phyloP scores from a whole-genome alignment of 2,797 vertebrate genomes.

The Myripristis jacobus region DNA sequence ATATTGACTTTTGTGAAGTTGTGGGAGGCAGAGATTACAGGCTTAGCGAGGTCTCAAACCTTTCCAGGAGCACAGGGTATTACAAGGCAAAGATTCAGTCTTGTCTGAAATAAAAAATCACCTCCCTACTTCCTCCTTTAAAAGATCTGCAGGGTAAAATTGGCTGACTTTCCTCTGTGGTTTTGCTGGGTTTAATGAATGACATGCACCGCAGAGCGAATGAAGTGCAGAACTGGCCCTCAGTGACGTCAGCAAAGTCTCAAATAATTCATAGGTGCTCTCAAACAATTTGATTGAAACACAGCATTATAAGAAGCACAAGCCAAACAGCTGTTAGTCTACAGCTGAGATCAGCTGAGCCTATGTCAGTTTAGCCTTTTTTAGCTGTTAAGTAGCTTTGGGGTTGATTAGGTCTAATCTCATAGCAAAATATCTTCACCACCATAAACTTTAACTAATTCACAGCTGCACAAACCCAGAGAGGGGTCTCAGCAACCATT shows the following conservation, averaged over 20 bases:
- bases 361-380: no score
- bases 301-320: conserved; percentile 25
- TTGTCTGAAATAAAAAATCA: conserved; percentile 57
- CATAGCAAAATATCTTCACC: no score
- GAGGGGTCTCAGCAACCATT: no score
- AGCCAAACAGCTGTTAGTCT: conserved; percentile 15
- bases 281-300: conserved; percentile 17
- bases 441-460: no score
- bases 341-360: not conserved
- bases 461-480: no score
- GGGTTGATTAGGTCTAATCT: no score
- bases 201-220: conserved; percentile 46
- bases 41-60: conserved; percentile 75
- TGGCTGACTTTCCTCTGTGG: conserved; percentile 57
- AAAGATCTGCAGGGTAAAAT: conserved; percentile 56
- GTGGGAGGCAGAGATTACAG: conserved; percentile 77
- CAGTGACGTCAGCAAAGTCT: conserved; percentile 41
- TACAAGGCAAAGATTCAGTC: conserved; percentile 67
- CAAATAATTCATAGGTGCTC: conserved; percentile 36
- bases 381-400: no score
- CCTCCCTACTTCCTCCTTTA: conserved; percentile 52
- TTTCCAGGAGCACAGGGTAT: conserved; percentile 71
- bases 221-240: conserved; percentile 54
- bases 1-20: conserved; percentile 74
- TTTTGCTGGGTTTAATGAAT: conserved; percentile 63